Conservation (phyloP, 1,140 invertebrate genomes). For the Drosophila malerkotliana region DNA sequence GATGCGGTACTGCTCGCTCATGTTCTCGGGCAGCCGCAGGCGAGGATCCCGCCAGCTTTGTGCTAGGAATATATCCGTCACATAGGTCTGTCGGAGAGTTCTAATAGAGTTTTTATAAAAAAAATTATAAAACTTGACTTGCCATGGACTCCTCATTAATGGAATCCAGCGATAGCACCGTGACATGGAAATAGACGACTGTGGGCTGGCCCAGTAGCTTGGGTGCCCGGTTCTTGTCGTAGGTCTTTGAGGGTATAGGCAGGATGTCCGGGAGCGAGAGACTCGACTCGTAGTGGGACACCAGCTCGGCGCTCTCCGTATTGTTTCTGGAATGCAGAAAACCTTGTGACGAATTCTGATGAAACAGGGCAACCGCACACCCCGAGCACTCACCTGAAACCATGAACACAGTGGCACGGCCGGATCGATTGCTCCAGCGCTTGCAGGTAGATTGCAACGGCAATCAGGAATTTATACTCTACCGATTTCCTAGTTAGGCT, state of each 20-base stretch:
- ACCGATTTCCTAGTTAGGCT: constrained; percentile 54
- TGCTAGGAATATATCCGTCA: constrained; percentile 95
- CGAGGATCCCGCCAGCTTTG: constrained; percentile 96
- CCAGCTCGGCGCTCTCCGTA: constrained; percentile 81
- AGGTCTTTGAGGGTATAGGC: constrained; percentile 92
- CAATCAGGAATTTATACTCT: constrained; percentile 64
- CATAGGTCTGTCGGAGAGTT: constrained; percentile 89
- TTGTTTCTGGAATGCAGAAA: constrained; percentile 64
- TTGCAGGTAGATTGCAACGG: constrained; percentile 67
- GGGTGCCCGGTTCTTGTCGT: constrained; percentile 95
- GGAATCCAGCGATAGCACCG: constrained; percentile 93
- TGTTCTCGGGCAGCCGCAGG: constrained; percentile 93
- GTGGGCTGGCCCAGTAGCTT: constrained; percentile 93
- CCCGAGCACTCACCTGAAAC: constrained; percentile 67
- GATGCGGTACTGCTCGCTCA: constrained; percentile 96
- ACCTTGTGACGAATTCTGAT: constrained; percentile 55
- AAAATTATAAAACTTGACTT: constrained; percentile 47
- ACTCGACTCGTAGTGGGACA: constrained; percentile 86
- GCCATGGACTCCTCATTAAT: constrained; percentile 97
- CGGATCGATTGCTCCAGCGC: constrained; percentile 81
- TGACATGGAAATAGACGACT: constrained; percentile 94
- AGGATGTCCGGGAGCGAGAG: constrained; percentile 92
- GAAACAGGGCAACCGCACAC: constrained; percentile 33
- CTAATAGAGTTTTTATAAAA: background rate
- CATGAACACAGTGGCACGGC: constrained; percentile 82